Conservation (phyloP, 1,140 invertebrate species). For the Drosophila ananassae region DNA sequence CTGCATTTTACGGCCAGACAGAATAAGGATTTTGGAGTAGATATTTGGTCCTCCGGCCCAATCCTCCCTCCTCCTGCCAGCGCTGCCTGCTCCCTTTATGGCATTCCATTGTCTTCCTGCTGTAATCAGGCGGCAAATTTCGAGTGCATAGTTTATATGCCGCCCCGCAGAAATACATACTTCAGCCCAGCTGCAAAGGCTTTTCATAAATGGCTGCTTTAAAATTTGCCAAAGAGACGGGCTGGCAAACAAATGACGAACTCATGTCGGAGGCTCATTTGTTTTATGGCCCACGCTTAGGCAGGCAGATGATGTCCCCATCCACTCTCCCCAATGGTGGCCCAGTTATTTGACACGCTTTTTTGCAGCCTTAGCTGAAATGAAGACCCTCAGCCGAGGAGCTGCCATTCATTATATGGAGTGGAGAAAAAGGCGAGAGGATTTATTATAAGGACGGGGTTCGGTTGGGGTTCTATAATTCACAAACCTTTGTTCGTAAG, state of each 20-base stretch:
- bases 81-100: conserved; percentile 18
- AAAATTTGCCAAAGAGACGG: conserved; percentile 26
- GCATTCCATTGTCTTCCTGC: conserved; percentile 34
- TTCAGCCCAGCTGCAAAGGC: conserved; percentile 11
- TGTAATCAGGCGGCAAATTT: conserved; percentile 61
- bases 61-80: neutral
- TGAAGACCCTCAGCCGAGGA: conserved; percentile 48
- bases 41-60: neutral
- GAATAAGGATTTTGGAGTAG: conserved; percentile 17
- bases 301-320: conserved; percentile 57
- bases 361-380: conserved; percentile 45
- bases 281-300: conserved; percentile 73
- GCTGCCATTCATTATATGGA: conserved; percentile 66
- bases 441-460: conserved; percentile 5
- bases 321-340: conserved; percentile 20
- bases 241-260: conserved; percentile 67
- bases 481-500: neutral
- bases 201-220: conserved; percentile 42
- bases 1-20: conserved; percentile 67
- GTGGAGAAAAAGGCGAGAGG: neutral
- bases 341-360: conserved; percentile 79
- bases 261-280: conserved; percentile 77
- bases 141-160: conserved; percentile 49
- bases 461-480: conserved; percentile 1
- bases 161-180: conserved; percentile 36